A percentile compares a stretch with the other conserved stretches of the same genome.
These are phyloP conservation scores for Lycia hirtaria DNA, from an alignment of 2,888 invertebrate genomes.

Conservation along the genomic window DNA sequence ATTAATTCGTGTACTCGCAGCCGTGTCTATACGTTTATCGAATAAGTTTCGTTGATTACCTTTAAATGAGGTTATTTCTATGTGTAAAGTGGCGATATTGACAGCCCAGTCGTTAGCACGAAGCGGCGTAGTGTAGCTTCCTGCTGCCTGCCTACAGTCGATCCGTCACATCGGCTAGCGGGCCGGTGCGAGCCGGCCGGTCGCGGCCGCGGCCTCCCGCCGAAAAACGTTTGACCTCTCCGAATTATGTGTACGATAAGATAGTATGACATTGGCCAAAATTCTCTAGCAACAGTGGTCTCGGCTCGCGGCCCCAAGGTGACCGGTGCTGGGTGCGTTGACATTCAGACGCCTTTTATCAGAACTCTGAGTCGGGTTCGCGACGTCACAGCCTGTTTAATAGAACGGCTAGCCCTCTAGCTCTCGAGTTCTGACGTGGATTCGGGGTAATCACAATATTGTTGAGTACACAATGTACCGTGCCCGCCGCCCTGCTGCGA, in stretches of 20 bases:
- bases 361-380: slow-evolving; percentile 59
- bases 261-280: slow-evolving; percentile 70
- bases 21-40: slow-evolving; percentile 30
- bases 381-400: slow-evolving; percentile 61
- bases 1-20: slow-evolving; percentile 32
- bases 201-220: slow-evolving; percentile 30
- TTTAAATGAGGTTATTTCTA: slow-evolving; percentile 41
- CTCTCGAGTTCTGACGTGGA: slow-evolving; percentile 23
- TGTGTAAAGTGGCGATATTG: slow-evolving; percentile 33
- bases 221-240: slow-evolving; percentile 42
- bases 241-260: slow-evolving; percentile 54
- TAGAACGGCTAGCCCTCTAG: slow-evolving; percentile 48
- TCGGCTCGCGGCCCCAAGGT: slow-evolving; percentile 69
- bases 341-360: slow-evolving; percentile 80
- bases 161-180: slow-evolving; percentile 31
- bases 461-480: slow-evolving; percentile 19
- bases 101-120: slow-evolving; percentile 37
- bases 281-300: slow-evolving; percentile 63
- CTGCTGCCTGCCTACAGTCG: slow-evolving; percentile 31
- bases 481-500: neutral
- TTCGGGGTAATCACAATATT: slow-evolving; percentile 21
- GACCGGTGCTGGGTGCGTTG: slow-evolving; percentile 77
- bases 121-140: slow-evolving; percentile 35
- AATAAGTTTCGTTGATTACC: slow-evolving; percentile 37
- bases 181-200: too few species aligned